Conservation (phyloP, 2,888 invertebrate species). For the Polydrusus tereticollis region DNA sequence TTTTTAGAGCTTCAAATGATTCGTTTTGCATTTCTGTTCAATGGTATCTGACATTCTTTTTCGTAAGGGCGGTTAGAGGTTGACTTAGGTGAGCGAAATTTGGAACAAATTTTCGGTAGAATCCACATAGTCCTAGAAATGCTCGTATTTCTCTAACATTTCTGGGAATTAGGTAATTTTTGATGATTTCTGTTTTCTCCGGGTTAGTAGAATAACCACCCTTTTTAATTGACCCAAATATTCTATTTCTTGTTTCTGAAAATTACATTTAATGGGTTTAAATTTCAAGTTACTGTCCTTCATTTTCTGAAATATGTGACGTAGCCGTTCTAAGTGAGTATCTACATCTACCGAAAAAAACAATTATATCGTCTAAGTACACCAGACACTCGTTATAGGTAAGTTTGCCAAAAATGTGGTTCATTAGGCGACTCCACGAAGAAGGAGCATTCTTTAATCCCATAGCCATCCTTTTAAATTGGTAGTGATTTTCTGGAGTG, state of each 20-base stretch:
- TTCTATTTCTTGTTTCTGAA: conserved; percentile 35
- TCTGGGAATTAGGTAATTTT: conserved; percentile 25
- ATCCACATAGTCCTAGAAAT: no score
- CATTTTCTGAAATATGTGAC: conserved; percentile 31
- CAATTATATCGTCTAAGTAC: conserved; percentile 36
- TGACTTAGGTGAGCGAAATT: no score
- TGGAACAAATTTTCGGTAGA: no score
- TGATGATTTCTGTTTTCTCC: conserved; percentile 17
- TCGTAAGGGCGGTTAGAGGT: no score
- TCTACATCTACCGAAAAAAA: conserved; percentile 16
- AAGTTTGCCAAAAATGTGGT: conserved; percentile 54
- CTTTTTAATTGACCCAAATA: conserved; percentile 53
- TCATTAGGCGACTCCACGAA: conserved; percentile 59
- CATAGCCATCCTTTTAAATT: no score
- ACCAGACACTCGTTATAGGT: conserved; percentile 46
- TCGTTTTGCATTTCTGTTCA: no score
- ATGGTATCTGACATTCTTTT: no score
- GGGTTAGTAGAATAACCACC: conserved; percentile 17
- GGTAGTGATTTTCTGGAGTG: conserved; percentile 51
- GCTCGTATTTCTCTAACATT: no score
- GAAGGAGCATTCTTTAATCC: conserved; percentile 59
- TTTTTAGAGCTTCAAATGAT: no score
- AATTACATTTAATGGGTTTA: conserved; percentile 52
- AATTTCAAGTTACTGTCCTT: conserved; percentile 42
- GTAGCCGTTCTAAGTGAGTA: conserved; percentile 8